Percentiles rank a stretch among this genome's conserved stretches.
Evolutionary conservation across 1,140 invertebrate genomes (phyloP).

Genomic region (Drosophila varians): DNA sequence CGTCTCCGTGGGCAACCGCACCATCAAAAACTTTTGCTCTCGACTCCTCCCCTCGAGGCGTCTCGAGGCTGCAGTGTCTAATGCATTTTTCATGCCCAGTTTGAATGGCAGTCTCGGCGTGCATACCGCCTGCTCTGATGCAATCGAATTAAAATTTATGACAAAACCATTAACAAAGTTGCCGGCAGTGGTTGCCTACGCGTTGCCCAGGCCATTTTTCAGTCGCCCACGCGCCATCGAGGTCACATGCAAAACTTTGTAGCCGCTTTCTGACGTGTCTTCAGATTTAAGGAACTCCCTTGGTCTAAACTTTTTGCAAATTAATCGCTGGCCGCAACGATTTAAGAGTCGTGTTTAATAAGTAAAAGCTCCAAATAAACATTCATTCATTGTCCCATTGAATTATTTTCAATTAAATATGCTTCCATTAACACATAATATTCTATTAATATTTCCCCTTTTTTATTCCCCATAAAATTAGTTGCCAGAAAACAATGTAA

Average conservation of each 20-base stretch:
- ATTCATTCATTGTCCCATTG: too few relatives aligned
- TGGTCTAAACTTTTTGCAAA: slow-evolving; percentile 47
- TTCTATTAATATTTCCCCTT: too few relatives aligned
- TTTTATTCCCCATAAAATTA: too few relatives aligned
- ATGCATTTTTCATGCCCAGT: slow-evolving; percentile 71
- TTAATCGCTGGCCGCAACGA: slow-evolving; percentile 59
- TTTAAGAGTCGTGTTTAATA: slow-evolving; percentile 59
- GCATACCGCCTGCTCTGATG: slow-evolving; percentile 48
- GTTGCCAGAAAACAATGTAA: too few relatives aligned
- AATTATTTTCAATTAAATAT: too few relatives aligned
- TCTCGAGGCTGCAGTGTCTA: slow-evolving; percentile 37
- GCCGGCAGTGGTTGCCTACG: slow-evolving; percentile 7
- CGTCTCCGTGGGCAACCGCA: slow-evolving; percentile 52
- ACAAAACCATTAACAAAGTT: slow-evolving; percentile 82
- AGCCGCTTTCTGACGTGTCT: slow-evolving; percentile 15
- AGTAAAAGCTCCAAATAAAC: too few relatives aligned
- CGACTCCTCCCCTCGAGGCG: slow-evolving; percentile 1
- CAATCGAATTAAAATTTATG: slow-evolving; percentile 82
- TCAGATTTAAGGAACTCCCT: slow-evolving; percentile 36
- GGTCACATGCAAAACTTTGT: slow-evolving; percentile 71
- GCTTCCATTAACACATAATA: too few relatives aligned
- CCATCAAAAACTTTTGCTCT: slow-evolving; percentile 65
- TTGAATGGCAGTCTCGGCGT: slow-evolving; percentile 22
- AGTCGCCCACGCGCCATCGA: slow-evolving; percentile 32
- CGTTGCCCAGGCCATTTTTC: background rate